Conservation (phyloP, 1,140 invertebrate genomes). For the Drosophila pruinosa region DNA sequence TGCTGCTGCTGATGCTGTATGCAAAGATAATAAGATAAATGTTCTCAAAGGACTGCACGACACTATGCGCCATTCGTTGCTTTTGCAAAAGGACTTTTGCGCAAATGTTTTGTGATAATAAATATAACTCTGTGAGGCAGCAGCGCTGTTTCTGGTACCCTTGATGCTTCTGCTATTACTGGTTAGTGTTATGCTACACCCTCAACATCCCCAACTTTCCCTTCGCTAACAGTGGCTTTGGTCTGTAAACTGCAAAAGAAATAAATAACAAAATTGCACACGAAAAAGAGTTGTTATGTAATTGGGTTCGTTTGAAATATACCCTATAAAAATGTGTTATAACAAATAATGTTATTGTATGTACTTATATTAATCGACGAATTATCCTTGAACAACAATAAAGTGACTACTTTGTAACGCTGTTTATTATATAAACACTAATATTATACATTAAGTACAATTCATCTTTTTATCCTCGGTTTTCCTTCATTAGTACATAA, state of each 20-base stretch:
- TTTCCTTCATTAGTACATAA: too few species aligned
- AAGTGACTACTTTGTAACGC: too few species aligned
- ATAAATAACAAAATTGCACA: conserved; percentile 1
- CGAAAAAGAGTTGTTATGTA: neutral
- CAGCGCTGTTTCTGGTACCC: conserved; percentile 25
- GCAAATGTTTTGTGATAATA: conserved; percentile 81
- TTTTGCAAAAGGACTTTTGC: conserved; percentile 79
- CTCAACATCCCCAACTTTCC: neutral
- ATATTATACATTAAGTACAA: too few species aligned
- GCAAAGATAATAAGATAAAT: conserved; percentile 81
- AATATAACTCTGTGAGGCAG: conserved; percentile 78
- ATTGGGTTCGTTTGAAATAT: neutral
- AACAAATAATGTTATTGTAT: too few species aligned
- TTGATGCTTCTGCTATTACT: neutral
- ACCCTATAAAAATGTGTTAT: neutral
- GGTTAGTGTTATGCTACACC: conserved; percentile 15
- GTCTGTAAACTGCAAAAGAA: conserved; percentile 18
- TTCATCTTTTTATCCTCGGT: too few species aligned
- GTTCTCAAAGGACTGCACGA: conserved; percentile 78
- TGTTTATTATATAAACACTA: too few species aligned
- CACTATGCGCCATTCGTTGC: conserved; percentile 60
- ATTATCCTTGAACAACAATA: too few species aligned
- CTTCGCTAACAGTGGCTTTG: neutral
- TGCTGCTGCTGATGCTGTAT: conserved; percentile 56
- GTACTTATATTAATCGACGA: too few species aligned